Conservation (phyloP, 2,888 invertebrate species). For the Steromphala cineraria region DNA sequence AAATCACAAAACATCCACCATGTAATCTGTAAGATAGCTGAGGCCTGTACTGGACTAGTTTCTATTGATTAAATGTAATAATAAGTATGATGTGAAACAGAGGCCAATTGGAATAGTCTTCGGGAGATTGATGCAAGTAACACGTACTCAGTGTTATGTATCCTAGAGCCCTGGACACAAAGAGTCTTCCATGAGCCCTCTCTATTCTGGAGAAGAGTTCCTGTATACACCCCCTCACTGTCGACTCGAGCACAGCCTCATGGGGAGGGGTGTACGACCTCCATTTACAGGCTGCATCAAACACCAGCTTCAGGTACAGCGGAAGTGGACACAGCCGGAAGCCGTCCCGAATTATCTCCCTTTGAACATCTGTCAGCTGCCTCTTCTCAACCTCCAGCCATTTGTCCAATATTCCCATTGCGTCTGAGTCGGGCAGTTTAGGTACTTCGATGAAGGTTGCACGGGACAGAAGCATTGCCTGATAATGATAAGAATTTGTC, state of each 20-base stretch:
- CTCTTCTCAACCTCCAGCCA: conserved; percentile 55
- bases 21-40: too few species aligned
- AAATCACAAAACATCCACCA: too few species aligned
- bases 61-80: too few species aligned
- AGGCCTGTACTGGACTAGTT: too few species aligned
- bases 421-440: conserved; percentile 49
- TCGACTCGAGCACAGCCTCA: conserved; percentile 47
- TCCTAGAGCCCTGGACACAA: conserved; percentile 65
- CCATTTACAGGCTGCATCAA: conserved; percentile 67
- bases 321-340: conserved; percentile 63
- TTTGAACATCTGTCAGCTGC: conserved; percentile 54
- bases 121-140: too few species aligned
- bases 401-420: conserved; percentile 56
- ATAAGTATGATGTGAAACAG: too few species aligned
- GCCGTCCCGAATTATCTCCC: conserved; percentile 43
- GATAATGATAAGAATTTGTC: neutral
- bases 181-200: conserved; percentile 58
- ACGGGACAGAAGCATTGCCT: conserved; percentile 29
- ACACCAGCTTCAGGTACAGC: conserved; percentile 63
- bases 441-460: conserved; percentile 52
- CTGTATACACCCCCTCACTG: conserved; percentile 57
- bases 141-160: conserved; percentile 61
- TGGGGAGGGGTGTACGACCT: conserved; percentile 54
- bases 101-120: too few species aligned
- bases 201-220: conserved; percentile 59